A percentile compares a stretch with the other conserved stretches of the same genome.
phyloP scores from a whole-genome alignment of 2,888 invertebrate species.

The Tenodera sinensis region DNA sequence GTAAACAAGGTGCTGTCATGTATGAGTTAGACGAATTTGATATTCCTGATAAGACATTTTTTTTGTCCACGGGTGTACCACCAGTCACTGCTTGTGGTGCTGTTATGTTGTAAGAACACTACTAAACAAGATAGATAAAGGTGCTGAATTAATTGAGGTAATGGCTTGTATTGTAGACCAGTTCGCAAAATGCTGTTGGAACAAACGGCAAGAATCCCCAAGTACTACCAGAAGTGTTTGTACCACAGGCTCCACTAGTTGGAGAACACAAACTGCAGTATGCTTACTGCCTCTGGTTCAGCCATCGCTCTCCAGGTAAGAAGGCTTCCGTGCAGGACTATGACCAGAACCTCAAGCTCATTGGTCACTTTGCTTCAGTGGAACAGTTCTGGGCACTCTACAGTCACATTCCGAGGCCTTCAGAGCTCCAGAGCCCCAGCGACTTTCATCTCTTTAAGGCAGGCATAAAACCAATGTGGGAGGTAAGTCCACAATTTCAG shows the following conservation, averaged over 20 bases:
- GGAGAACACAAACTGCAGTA: slow-evolving; percentile 91
- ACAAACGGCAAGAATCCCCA: not conserved
- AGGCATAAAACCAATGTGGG: slow-evolving; percentile 99
- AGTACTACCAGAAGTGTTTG: not conserved
- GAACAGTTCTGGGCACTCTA: slow-evolving; percentile 98
- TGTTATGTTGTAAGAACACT: too few relatives aligned
- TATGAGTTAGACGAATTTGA: too few relatives aligned
- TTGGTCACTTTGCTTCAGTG: slow-evolving; percentile 85
- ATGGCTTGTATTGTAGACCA: not conserved
- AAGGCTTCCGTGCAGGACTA: slow-evolving; percentile 54
- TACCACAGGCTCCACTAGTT: slow-evolving; percentile 57
- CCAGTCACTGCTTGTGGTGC: too few relatives aligned
- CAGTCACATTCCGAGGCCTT: slow-evolving; percentile 84
- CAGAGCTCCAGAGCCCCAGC: slow-evolving; percentile 84
- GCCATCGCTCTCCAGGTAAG: slow-evolving; percentile 58
- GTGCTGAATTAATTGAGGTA: not conserved
- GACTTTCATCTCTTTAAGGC: slow-evolving; percentile 97
- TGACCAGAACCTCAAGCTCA: slow-evolving; percentile 80
- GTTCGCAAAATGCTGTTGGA: not conserved
- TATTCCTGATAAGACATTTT: too few relatives aligned
- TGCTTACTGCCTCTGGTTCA: slow-evolving; percentile 91
- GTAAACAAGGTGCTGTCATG: too few relatives aligned
- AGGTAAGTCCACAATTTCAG: slow-evolving; percentile 52
- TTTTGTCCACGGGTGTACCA: too few relatives aligned
- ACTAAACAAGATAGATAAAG: too few relatives aligned